Evolutionary conservation across 1,140 invertebrate species (phyloP).

Genomic region (Drosophila auraria): DNA sequence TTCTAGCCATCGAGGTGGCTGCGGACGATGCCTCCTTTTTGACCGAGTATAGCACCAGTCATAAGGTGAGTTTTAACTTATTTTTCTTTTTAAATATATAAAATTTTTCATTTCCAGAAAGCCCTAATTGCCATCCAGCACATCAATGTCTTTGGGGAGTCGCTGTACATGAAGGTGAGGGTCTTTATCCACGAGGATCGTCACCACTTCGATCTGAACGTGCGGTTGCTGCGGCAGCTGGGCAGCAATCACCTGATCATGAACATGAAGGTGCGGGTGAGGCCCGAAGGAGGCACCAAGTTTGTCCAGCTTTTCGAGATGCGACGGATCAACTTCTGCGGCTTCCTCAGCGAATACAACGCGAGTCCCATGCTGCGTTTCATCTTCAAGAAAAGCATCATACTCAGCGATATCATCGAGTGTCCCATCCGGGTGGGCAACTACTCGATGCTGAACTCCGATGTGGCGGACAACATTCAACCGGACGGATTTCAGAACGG

Average conservation of each 20-base stretch:
- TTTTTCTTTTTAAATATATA: no score
- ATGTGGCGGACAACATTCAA: conserved; percentile 19
- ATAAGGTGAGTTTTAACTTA: background rate
- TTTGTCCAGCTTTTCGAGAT: conserved; percentile 35
- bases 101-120: no score
- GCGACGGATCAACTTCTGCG: conserved; percentile 46
- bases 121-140: conserved; percentile 11
- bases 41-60: background rate
- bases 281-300: background rate
- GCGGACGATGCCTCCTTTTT: background rate
- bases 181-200: conserved; percentile 33
- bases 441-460: conserved; percentile 26
- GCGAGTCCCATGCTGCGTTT: conserved; percentile 22
- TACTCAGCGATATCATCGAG: conserved; percentile 26
- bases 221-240: conserved; percentile 23
- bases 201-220: conserved; percentile 34
- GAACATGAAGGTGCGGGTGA: conserved; percentile 31
- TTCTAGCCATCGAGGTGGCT: background rate
- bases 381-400: conserved; percentile 38
- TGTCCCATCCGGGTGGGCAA: conserved; percentile 47
- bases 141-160: conserved; percentile 36
- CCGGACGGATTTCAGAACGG: conserved; percentile 47
- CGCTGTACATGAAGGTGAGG: conserved; percentile 20
- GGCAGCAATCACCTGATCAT: conserved; percentile 52
- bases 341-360: conserved; percentile 40